Evolutionary conservation across 2,113 vertebrate genomes (phyloP), one percentile per base, ranked within the genome.

Genomic region (Gavia stellata): DNA sequence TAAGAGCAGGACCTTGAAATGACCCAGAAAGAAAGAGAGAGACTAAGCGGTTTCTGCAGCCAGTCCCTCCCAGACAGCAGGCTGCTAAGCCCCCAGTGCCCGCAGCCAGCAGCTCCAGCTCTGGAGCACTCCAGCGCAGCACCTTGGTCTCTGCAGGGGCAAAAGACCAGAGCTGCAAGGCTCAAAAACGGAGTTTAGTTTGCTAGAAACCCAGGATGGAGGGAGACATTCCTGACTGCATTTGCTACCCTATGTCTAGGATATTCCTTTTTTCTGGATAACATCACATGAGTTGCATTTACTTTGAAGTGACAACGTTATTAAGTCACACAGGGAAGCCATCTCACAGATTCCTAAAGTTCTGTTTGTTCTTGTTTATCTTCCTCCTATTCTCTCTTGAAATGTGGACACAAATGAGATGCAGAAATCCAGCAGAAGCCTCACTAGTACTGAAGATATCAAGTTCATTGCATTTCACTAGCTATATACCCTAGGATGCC

Each of bases 1-100:
- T 96, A 96, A 87, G 83, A 94, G 61, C 80, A 96, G 77, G 96
- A 95, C 92, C 92, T 95, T 95, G 86, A 96, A 96, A 89, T 89
- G 96, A 97, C 96, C 95, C 90, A 88, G 70, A 88, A 81, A 96
- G 74, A 92, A 90, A 91, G 42, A 55, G 31, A 53, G 40, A 72
- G 68, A 67, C 71, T 68, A 90, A 95, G 75, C 33, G 21, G 63
- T 88, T 96, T 90, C 90, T 90, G 55, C 3, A 3, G 71, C 34
- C 80, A 67, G 80, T 63, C 45, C 7, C 44, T 93, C 70, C 18
- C 45, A 75, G 72, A 80, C 55, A 77, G 42, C 0, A 0, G 10
- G 44, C 72, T 61, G 53, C 75, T 95, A 82, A 90, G 16, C 34
- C 26, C 67, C 15, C 16, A 58, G 2, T 1, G 3, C 12, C 86